phyloP scores from a whole-genome alignment of 2,797 vertebrate species.

The Pagetopsis macropterus region DNA sequence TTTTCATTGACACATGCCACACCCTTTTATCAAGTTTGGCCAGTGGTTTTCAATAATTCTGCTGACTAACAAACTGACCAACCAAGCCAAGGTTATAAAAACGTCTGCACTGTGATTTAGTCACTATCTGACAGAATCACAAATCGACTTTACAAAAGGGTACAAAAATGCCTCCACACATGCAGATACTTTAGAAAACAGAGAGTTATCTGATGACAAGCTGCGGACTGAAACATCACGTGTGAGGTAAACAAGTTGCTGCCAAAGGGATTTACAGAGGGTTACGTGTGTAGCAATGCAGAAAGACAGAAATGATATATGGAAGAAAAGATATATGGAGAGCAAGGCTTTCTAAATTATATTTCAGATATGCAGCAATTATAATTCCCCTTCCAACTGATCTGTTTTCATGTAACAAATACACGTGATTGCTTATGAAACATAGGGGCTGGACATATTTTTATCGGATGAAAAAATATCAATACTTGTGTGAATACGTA shows the following conservation, averaged over 20 bases:
- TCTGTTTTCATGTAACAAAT: neutral
- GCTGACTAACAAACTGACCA: too few species aligned
- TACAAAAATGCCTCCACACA: neutral
- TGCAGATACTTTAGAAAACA: neutral
- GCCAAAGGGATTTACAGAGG: neutral
- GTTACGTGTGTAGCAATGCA: neutral
- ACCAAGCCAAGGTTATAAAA: neutral
- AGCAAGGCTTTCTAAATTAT: neutral
- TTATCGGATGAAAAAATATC: conserved; percentile 8
- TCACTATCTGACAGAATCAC: neutral
- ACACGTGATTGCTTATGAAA: neutral
- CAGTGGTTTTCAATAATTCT: too few species aligned
- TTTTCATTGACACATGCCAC: too few species aligned
- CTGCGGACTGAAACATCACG: neutral
- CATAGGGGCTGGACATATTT: neutral
- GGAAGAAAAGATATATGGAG: neutral
- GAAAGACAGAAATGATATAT: neutral
- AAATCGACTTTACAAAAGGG: neutral
- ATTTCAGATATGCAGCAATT: conserved; percentile 1
- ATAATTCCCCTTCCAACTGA: neutral
- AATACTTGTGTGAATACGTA: neutral
- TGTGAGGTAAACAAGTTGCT: neutral
- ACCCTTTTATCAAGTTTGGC: too few species aligned
- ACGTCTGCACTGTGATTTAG: neutral
- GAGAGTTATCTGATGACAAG: conserved; percentile 1